phyloP scores from a whole-genome alignment of 1,140 invertebrate species.

The Euwallacea fornicatus region DNA sequence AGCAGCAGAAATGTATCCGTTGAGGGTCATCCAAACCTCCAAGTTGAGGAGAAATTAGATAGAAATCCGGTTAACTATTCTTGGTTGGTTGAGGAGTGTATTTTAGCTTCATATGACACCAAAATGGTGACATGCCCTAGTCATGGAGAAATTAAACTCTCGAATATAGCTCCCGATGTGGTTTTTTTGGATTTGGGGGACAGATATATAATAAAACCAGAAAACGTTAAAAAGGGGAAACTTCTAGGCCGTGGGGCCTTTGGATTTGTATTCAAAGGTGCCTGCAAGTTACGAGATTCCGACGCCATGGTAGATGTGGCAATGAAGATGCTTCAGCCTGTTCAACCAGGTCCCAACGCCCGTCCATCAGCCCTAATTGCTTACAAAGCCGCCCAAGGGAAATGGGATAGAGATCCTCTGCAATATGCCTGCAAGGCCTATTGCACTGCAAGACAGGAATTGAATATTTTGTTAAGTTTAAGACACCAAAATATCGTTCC shows the following conservation, averaged over 20 bases:
- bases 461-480: constrained; percentile 84
- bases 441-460: constrained; percentile 90
- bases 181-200: constrained; percentile 88
- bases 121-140: constrained; percentile 71
- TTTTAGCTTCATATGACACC: constrained; percentile 79
- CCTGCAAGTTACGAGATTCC: constrained; percentile 65
- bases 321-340: constrained; percentile 94
- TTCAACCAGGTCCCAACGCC: constrained; percentile 80
- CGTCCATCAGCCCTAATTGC: constrained; percentile 73
- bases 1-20: constrained; percentile 79
- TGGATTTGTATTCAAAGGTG: constrained; percentile 92
- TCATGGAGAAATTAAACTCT: constrained; percentile 72
- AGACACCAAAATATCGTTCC: constrained; percentile 91
- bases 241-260: constrained; percentile 95
- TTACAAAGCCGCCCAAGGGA: constrained; percentile 77
- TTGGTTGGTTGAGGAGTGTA: constrained; percentile 95
- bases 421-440: constrained; percentile 94
- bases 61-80: constrained; percentile 57
- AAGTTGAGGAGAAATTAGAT: constrained; percentile 40
- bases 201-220: constrained; percentile 74
- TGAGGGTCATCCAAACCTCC: constrained; percentile 67
- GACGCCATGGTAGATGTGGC: constrained; percentile 74
- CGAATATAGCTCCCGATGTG: constrained; percentile 81
- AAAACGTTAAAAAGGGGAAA: constrained; percentile 76
- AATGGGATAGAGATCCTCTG: constrained; percentile 89